A percentile compares a stretch with the other conserved stretches of the same genome.
These are phyloP conservation scores for Poecilobothrus nobilitatus DNA, from an alignment of 2,888 invertebrate species.

Conservation along the genomic window DNA sequence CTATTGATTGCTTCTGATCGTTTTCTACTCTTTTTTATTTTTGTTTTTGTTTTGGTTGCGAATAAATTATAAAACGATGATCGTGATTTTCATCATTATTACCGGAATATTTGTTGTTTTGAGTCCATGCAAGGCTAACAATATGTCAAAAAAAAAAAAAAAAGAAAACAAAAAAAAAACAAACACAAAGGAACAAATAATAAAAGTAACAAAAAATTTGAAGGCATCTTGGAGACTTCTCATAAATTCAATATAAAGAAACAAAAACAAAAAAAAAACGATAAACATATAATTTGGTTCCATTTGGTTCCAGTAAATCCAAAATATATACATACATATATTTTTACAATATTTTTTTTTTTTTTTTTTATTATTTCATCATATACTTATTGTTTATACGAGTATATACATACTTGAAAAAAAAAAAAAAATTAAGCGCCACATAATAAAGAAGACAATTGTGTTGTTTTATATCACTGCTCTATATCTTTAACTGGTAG, in stretches of 20 bases:
- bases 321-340: too few relatives aligned
- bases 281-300: too few relatives aligned
- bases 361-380: background rate
- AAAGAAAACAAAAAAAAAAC: background rate
- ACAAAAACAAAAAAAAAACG: background rate
- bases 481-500: background rate
- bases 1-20: background rate
- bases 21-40: too few relatives aligned
- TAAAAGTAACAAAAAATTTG: background rate
- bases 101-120: background rate
- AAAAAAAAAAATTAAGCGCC: background rate
- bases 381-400: background rate
- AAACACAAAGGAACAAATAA: background rate
- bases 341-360: too few relatives aligned
- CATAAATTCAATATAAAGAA: background rate
- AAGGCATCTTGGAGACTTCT: constrained; percentile 6
- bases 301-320: too few relatives aligned
- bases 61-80: background rate
- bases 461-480: background rate
- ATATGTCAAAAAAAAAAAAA: constrained; percentile 6
- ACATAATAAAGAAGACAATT: background rate
- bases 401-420: too few relatives aligned
- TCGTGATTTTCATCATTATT: constrained; percentile 6
- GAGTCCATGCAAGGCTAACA: background rate
- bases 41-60: background rate